Evolutionary conservation across 2,113 vertebrate species (phyloP), one percentile per base, ranked within the genome.

Genomic region (Acanthochromis polyacanthus): DNA sequence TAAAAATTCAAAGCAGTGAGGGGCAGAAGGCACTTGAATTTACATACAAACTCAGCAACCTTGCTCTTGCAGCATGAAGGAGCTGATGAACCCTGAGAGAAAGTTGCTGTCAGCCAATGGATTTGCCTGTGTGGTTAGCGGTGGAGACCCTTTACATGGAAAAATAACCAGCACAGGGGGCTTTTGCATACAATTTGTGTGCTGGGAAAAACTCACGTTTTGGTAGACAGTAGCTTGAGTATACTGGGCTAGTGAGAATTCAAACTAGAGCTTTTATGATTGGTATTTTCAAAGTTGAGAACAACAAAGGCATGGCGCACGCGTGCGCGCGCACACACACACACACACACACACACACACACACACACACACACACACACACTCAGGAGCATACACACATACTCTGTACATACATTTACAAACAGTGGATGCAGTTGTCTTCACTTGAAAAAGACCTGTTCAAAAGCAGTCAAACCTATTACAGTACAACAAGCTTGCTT

Each of bases 1-100:
- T 87, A 56, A 43, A 70, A 75, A 95, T 94, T 93, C 90, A 95
- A 94, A 95, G 67, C 64, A 74, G 73, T 19, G 48, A 65, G 73
- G 82, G 83, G 70, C 70, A 57, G 82, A 93, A 94, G 91, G 90
- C 92, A 93, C 93, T 91, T 89, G 68, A 59, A 94, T 94, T 94
- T 95, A 64, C 93, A 93, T 93, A 82, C 70, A 75, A 87, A 89
- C 89, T 78, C 77, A 48, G 83, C 60, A 58, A 87, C 88, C 87
- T 75, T 17, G 71, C 77, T 79, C 74, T 66, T 1, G 51, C 66
- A 20, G 74, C 85, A 74, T 45, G n/a, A 58, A 43, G 75, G 57
- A 80, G 57, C 66, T 0, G 10, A 61, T 58, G 16, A 71, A 69
- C 64, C 77, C 78, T 52, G 75, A 50, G 61, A 73, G 81, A 71